Conservation (phyloP, 2,797 vertebrate genomes). For the Eupleurogrammus muticus region DNA sequence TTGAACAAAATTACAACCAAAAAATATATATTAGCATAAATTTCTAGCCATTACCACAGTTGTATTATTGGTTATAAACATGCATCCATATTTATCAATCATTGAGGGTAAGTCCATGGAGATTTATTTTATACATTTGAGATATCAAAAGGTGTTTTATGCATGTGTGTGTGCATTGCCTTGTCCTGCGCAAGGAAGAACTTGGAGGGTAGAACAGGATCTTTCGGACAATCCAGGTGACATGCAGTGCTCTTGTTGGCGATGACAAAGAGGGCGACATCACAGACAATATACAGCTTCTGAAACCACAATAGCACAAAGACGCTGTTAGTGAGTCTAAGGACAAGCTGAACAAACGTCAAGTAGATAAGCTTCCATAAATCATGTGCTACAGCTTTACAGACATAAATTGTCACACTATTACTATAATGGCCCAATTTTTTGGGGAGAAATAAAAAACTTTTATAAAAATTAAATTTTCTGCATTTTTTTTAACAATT, state of each 20-base stretch:
- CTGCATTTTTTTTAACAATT: too few species aligned
- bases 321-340: neutral
- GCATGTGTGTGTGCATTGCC: slow-evolving; percentile 74
- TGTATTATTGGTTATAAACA: neutral
- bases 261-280: slow-evolving; percentile 97
- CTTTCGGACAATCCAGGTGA: slow-evolving; percentile 95
- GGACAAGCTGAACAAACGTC: neutral
- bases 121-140: neutral
- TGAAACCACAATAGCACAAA: slow-evolving; percentile 65
- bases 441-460: too few species aligned
- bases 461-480: too few species aligned
- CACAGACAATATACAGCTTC: slow-evolving; percentile 98
- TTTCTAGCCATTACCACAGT: neutral
- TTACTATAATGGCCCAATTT: too few species aligned
- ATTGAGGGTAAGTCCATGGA: neutral
- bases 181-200: slow-evolving; percentile 97
- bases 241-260: slow-evolving; percentile 98
- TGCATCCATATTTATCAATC: neutral
- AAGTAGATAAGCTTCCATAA: too few species aligned
- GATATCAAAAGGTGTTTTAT: neutral
- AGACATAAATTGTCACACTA: too few species aligned
- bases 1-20: slow-evolving; percentile 11
- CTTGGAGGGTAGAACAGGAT: slow-evolving; percentile 93
- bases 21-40: slow-evolving; percentile 8
- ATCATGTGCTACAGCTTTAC: too few species aligned